Evolutionary conservation across 2,797 vertebrate species (phyloP), one percentile per base, ranked within the genome.

Genomic region (Chloroceryle amazona): DNA sequence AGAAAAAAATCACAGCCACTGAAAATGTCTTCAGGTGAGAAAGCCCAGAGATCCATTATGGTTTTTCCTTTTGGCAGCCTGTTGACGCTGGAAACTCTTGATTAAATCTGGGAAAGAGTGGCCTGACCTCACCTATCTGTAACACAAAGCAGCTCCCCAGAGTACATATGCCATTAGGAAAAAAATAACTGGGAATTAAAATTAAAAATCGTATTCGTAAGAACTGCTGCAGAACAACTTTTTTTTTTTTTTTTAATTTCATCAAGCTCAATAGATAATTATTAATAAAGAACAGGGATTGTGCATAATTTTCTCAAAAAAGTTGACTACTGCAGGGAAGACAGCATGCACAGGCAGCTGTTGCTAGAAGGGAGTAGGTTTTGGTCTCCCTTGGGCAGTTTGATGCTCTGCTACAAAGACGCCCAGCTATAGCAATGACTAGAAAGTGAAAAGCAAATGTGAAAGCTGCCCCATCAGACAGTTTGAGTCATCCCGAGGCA

Each of bases 131-230:
- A 26, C 8, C 13, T 54, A 13, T 63, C 37, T 47, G 20, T 31
- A 67, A 82, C 75, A 33, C 35, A 66, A 68, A 92, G n/a, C 9
- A n/a, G n/a, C 19, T 86, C 57, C 22, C 17, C 13, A 5, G 39
- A 51, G 11, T 25, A 44, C 17, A 19, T 25, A 22, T 0, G 0
- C 14, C n/a, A 23, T 19, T 46, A 54, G 46, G 2, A 13, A 39
- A 61, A 73, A n/a, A 33, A 14, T n/a, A 52, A 5, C 35, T 4
- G 2, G 29, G 35, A 84, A 31, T 65, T 41, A 51, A 66, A 93
- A 82, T 68, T 1, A 83, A 70, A 63, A 25, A 9, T 42, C 23
- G 3, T 11, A 47, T 44, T 83, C 60, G 2, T 63, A 83, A 78
- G 47, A 82, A 90, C 23, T 17, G 18, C 33, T 67, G 29, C 21